phyloP scores from a whole-genome alignment of 2,113 vertebrate species.

The Syrmaticus mikado region DNA sequence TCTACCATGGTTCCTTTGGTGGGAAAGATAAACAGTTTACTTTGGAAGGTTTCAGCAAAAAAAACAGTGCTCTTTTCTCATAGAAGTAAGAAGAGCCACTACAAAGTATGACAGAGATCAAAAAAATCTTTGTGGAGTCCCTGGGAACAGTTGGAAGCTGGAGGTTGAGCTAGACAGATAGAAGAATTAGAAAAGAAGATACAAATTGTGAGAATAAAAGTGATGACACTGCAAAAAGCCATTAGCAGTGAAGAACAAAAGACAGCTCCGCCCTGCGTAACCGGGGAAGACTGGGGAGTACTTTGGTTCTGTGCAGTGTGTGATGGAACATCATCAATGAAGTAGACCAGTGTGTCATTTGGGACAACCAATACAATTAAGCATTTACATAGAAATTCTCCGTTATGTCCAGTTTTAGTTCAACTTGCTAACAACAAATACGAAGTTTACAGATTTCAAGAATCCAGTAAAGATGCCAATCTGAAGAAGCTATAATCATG shows the following conservation, averaged over 20 bases:
- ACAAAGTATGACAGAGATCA: neutral
- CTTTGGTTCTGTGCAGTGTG: neutral
- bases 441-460: neutral
- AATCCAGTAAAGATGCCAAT: rapidly evolving
- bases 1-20: neutral
- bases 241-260: neutral
- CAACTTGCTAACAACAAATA: neutral
- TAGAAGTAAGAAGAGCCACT: neutral
- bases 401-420: neutral
- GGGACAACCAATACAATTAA: neutral
- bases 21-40: neutral
- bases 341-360: neutral
- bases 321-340: neutral
- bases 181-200: neutral
- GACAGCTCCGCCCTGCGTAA: neutral
- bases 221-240: neutral
- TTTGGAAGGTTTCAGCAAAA: neutral
- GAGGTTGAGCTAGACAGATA: neutral
- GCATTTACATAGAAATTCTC: neutral
- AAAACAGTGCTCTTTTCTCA: neutral
- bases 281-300: neutral
- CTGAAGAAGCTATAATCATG: neutral
- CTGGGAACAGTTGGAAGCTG: neutral
- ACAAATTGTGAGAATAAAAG: neutral
- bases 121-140: neutral